Evolutionary conservation across 2,797 vertebrate genomes (phyloP), one percentile per base, ranked within the genome.

Genomic region (Ispidina picta): DNA sequence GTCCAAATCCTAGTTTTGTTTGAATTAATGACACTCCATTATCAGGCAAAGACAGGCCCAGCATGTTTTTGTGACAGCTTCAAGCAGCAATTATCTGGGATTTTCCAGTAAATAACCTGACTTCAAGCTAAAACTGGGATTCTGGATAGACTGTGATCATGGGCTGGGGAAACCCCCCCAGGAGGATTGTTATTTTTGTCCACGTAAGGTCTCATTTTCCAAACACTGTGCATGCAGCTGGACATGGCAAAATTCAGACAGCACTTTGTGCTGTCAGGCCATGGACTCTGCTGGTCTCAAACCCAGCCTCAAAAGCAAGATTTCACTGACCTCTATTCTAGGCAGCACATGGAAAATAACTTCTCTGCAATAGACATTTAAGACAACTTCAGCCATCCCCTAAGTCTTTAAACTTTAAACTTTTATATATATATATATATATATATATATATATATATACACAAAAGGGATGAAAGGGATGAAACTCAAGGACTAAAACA

Each of bases 11-110:
- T 51, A 81, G 13, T 60, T 90, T 89, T 88, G 59, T 83, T 83
- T 18, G 55, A 86, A 85, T 87, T 86, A 87, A 90, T 81, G 48
- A 70, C 87, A 87, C 82, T 83, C 68, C 70, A 73, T 81, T 83
- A 92, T 86, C 91, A 93, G 82, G 66, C 65, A 85, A 94, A 78
- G 76, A 95, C 73, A 93, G 60, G 77, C 82, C 90, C 55, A 46
- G 74, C 19, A 68, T 37, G 63, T 74, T 85, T 92, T 86, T 37
- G 59, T 2, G 5, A 83, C 21, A 19, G 71, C 37, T 71, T 89
- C 64, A 91, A 88, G 44, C 66, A 88, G 7, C 28, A 66, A 15
- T 91, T 73, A 89, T 79, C 52, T 88, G 83, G 48, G 80, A 84
- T 94, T 88, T 94, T 86, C 83, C 80, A 88, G 83, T 81, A 86